These are phyloP conservation scores for Callospermophilus lateralis DNA, from an alignment of 2,113 vertebrate genomes.

Conservation along the genomic window DNA sequence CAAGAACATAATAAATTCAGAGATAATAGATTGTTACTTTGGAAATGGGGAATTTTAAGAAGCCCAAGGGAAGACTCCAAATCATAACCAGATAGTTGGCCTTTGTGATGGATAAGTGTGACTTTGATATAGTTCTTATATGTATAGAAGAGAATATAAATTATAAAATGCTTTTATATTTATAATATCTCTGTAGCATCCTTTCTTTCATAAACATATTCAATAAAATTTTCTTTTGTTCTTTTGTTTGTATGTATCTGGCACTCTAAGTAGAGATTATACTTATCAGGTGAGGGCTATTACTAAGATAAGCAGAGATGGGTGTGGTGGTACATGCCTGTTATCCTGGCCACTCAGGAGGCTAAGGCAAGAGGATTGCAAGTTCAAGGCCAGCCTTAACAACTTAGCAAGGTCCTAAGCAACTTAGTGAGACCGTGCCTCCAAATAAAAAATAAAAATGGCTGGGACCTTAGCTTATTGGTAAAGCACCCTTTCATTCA, in stretches of 20 bases:
- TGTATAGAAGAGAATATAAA: background rate
- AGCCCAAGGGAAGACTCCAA: background rate
- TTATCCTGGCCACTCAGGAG: no score
- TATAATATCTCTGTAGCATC: background rate
- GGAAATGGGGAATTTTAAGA: background rate
- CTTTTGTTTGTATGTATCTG: background rate
- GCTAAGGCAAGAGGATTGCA: no score
- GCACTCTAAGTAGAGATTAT: background rate
- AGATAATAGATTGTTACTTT: background rate
- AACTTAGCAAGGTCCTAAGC: no score
- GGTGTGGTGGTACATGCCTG: no score
- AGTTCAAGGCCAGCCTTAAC: no score
- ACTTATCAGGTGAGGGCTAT: background rate
- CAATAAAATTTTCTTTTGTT: background rate
- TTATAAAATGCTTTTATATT: background rate
- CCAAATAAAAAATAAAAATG: no score
- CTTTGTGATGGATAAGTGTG: background rate
- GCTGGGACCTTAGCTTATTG: no score
- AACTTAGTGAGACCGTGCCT: no score
- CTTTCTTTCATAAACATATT: background rate
- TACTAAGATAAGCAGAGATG: background rate
- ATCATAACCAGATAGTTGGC: no score
- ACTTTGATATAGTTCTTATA: background rate
- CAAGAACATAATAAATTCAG: background rate
- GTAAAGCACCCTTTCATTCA: no score